Conservation (phyloP, 2,888 invertebrate species). For the Ctena decussata region DNA sequence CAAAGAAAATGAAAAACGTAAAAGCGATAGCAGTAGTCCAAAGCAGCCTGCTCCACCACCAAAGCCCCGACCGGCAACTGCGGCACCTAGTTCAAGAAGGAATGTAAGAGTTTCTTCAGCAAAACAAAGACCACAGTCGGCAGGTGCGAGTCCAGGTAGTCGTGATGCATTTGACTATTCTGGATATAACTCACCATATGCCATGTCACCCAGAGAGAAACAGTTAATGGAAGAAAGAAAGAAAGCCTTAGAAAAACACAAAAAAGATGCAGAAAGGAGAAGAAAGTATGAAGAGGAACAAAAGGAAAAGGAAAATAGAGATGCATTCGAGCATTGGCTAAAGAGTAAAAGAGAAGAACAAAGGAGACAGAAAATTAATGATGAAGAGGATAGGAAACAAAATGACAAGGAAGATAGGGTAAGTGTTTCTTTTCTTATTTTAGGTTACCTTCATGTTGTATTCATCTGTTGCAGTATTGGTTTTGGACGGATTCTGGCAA, state of each 20-base stretch:
- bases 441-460: too few relatives aligned
- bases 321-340: conserved; percentile 81
- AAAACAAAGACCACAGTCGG: conserved; percentile 77
- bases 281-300: conserved; percentile 76
- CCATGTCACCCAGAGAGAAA: conserved; percentile 78
- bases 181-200: conserved; percentile 83
- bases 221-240: conserved; percentile 70
- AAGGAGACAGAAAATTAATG: conserved; percentile 60
- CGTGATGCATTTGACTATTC: conserved; percentile 66
- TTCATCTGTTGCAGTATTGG: too few relatives aligned
- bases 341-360: conserved; percentile 70
- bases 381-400: conserved; percentile 67
- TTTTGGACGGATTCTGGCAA: too few relatives aligned
- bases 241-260: conserved; percentile 72
- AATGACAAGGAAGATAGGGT: conserved; percentile 72
- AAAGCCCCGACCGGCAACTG: conserved; percentile 79
- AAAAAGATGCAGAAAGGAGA: conserved; percentile 70
- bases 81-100: conserved; percentile 59
- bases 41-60: conserved; percentile 73
- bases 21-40: conserved; percentile 23
- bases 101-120: conserved; percentile 62
- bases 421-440: conserved; percentile 32
- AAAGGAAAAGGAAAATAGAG: conserved; percentile 73
- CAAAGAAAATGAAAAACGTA: conserved; percentile 60
- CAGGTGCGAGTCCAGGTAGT: conserved; percentile 40